Conservation (phyloP, 1,140 invertebrate species). For the Bicyclus anynana region DNA sequence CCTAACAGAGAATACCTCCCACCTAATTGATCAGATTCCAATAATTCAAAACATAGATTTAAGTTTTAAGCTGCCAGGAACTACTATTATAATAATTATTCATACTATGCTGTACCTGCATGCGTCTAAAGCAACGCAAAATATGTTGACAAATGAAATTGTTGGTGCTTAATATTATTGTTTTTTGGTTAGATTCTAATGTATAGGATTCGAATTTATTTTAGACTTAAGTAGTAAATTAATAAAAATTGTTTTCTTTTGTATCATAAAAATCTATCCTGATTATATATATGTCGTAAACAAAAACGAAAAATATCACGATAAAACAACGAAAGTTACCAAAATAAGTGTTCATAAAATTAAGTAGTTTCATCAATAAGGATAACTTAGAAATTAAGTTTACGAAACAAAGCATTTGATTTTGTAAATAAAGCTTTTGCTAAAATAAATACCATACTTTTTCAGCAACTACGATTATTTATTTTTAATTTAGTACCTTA, state of each 20-base stretch:
- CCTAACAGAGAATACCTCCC: slow-evolving; percentile 80
- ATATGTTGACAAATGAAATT: slow-evolving; percentile 47
- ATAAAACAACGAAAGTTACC: slow-evolving; percentile 41
- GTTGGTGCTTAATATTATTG: slow-evolving; percentile 47
- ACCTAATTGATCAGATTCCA: slow-evolving; percentile 50
- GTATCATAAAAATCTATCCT: too few species aligned
- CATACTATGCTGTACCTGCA: slow-evolving; percentile 3
- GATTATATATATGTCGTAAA: too few species aligned
- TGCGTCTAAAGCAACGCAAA: slow-evolving; percentile 1
- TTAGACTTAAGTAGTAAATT: slow-evolving; percentile 8
- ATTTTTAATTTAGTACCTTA: slow-evolving; percentile 8
- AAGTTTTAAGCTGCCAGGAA: slow-evolving; percentile 16
- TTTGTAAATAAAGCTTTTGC: slow-evolving; percentile 43
- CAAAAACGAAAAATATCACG: neutral
- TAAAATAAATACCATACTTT: slow-evolving; percentile 29
- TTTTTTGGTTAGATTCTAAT: neutral
- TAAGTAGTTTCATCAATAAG: slow-evolving; percentile 19
- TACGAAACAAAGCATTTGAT: slow-evolving; percentile 22
- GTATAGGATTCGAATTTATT: slow-evolving; percentile 9
- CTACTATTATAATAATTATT: slow-evolving; percentile 1
- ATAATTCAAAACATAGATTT: slow-evolving; percentile 27
- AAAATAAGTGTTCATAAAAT: slow-evolving; percentile 41
- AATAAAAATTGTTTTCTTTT: neutral
- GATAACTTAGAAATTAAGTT: slow-evolving; percentile 17
- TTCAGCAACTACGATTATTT: slow-evolving; percentile 28